Conservation (phyloP, 2,888 invertebrate genomes). For the Drosophila ezoana region DNA sequence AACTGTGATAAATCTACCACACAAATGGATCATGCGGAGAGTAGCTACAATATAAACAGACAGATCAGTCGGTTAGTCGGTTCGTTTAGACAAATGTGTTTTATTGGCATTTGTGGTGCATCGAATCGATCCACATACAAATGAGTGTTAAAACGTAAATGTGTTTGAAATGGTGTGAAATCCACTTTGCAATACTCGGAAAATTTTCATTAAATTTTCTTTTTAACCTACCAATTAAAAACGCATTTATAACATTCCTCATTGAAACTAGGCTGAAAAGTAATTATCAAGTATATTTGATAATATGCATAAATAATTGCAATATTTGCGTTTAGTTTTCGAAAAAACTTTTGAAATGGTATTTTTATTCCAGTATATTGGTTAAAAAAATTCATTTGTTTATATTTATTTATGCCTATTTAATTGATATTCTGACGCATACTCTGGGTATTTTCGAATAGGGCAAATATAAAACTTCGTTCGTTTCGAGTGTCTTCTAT, state of each 20-base stretch:
- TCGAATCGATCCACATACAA: constrained; percentile 6
- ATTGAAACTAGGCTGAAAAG: too few relatives aligned
- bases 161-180: background rate
- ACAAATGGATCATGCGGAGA: constrained; percentile 53
- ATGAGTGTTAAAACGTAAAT: background rate
- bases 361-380: background rate
- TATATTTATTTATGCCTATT: background rate
- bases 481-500: constrained; percentile 24
- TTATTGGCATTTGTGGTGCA: constrained; percentile 35
- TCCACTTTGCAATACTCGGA: background rate
- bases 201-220: background rate
- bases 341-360: background rate
- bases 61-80: constrained; percentile 23
- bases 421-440: too few relatives aligned
- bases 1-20: constrained; percentile 67
- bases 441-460: background rate
- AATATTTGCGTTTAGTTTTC: background rate
- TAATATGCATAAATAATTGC: background rate
- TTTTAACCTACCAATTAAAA: background rate
- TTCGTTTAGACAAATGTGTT: constrained; percentile 37
- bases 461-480: background rate
- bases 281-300: too few relatives aligned
- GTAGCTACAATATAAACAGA: constrained; percentile 41
- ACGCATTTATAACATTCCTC: background rate
- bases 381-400: background rate